Evolutionary conservation across 2,888 invertebrate species (phyloP), one percentile per base, ranked within the genome.

Genomic region (Pyrochroa serraticornis): DNA sequence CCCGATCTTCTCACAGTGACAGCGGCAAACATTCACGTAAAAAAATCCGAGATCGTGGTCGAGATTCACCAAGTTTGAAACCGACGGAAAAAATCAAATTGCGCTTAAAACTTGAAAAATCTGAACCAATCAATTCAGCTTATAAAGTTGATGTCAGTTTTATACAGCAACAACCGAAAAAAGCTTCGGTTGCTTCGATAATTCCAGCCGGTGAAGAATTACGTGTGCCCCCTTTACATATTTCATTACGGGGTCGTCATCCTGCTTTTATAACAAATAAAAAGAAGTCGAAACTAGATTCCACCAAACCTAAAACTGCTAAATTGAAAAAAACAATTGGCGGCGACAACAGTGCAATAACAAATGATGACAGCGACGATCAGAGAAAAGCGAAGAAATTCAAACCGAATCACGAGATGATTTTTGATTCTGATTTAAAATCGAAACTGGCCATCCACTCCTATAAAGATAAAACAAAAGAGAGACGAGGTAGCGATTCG

Each of bases 201-300:
- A 72, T 60, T 63, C 69, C 67, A 1, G 47, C 58, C 6, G 73
- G 72, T 1, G 92, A 91, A 60, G 92, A 92, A 70, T 87, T 90
- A 6, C 83, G 93, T 51, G 95, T 95, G 42, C 94, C 95, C 6
- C 95, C 94, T 1, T 81, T 94, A 59, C 94, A 94, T 76, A 94
- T 95, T 70, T 93, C 93, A 54, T 80, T 95, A 37, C 83, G 93
- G 58, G 92, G 92, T 1, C 84, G 92, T 54, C 93, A 92, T 76
- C 91, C 92, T 0, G 92, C 92, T 36, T 92, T 94, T 43, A 92
- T 92, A 67, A 91, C 88, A 72, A 87, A 89, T 74, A 89, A 89
- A 45, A 89, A 90, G 68, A 81, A 82, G 57, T 81, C 82, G 43
- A 82, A 83, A 64, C 45, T 72, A 10, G 72, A 74, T 60, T 64